A percentile compares a stretch with the other conserved stretches of the same genome.
phyloP scores from a whole-genome alignment of 2,888 invertebrate genomes.

The Drosophila aldrichi region DNA sequence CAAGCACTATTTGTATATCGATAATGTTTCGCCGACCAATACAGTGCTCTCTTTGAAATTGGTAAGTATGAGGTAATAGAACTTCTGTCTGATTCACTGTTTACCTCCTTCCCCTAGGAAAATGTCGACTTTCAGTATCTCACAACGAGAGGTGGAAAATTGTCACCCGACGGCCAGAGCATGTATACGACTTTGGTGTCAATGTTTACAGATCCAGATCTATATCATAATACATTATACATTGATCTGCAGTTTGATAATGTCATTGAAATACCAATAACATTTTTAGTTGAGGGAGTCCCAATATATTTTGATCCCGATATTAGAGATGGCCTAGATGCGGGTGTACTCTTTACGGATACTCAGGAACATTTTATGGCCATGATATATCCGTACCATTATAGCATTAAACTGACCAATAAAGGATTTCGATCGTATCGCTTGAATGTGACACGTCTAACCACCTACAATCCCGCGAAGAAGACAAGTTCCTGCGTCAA shows the following conservation, averaged over 20 bases:
- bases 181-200: constrained; percentile 69
- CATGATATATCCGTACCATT: constrained; percentile 47
- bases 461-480: constrained; percentile 24
- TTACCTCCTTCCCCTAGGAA: constrained; percentile 38
- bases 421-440: constrained; percentile 75
- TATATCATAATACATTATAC: constrained; percentile 71
- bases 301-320: constrained; percentile 79
- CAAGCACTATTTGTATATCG: constrained; percentile 70
- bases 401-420: constrained; percentile 69
- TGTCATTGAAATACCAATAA: constrained; percentile 70
- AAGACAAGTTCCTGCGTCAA: constrained; percentile 27
- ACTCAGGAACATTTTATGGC: constrained; percentile 52
- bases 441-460: constrained; percentile 66
- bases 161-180: constrained; percentile 72
- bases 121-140: constrained; percentile 56
- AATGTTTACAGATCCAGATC: constrained; percentile 75
- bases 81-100: neutral
- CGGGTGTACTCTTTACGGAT: constrained; percentile 69
- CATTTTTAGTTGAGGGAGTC: constrained; percentile 74
- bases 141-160: constrained; percentile 69
- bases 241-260: constrained; percentile 70
- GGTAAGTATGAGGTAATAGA: constrained; percentile 54
- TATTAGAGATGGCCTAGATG: constrained; percentile 67
- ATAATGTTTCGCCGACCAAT: constrained; percentile 76
- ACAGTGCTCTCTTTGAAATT: constrained; percentile 73